Percentiles rank a stretch among this genome's conserved stretches.
phyloP scores from a whole-genome alignment of 2,888 invertebrate genomes.

The Tetragonisca angustula region DNA sequence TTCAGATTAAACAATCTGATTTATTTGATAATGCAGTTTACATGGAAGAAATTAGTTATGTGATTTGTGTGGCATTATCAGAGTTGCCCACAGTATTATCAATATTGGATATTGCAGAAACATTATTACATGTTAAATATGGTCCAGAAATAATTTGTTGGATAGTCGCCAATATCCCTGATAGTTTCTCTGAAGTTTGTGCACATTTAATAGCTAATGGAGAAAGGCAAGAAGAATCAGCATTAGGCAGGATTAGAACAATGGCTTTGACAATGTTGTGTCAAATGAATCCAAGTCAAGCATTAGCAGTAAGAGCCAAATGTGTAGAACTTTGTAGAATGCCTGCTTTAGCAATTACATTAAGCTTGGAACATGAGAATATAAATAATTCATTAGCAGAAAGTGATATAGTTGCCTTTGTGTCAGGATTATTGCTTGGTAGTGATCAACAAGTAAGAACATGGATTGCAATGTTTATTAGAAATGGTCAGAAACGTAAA shows the following conservation, averaged over 20 bases:
- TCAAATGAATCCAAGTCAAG: conserved; percentile 95
- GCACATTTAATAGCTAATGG: conserved; percentile 93
- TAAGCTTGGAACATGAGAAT: conserved; percentile 89
- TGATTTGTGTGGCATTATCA: conserved; percentile 96
- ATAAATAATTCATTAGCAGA: conserved; percentile 74
- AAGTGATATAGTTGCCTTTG: conserved; percentile 90
- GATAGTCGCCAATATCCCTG: conserved; percentile 97
- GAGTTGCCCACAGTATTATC: conserved; percentile 95
- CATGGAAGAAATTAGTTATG: conserved; percentile 97
- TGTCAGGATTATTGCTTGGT: conserved; percentile 95
- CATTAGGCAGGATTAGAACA: conserved; percentile 90
- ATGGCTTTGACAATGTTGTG: conserved; percentile 92
- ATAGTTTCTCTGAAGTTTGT: conserved; percentile 96
- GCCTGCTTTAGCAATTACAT: conserved; percentile 94
- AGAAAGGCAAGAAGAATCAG: conserved; percentile 94
- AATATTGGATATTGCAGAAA: conserved; percentile 93
- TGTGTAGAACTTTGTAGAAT: conserved; percentile 95
- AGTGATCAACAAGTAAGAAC: conserved; percentile 95
- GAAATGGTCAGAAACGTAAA: conserved; percentile 94
- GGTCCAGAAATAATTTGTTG: conserved; percentile 95
- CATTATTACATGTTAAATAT: conserved; percentile 94
- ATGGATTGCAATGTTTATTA: conserved; percentile 96
- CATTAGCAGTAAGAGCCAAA: conserved; percentile 92
- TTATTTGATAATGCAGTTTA: conserved; percentile 98
- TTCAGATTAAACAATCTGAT: conserved; percentile 92